Evolutionary conservation across 2,888 invertebrate species (phyloP).

Genomic region (Eubasilissa splendida): DNA sequence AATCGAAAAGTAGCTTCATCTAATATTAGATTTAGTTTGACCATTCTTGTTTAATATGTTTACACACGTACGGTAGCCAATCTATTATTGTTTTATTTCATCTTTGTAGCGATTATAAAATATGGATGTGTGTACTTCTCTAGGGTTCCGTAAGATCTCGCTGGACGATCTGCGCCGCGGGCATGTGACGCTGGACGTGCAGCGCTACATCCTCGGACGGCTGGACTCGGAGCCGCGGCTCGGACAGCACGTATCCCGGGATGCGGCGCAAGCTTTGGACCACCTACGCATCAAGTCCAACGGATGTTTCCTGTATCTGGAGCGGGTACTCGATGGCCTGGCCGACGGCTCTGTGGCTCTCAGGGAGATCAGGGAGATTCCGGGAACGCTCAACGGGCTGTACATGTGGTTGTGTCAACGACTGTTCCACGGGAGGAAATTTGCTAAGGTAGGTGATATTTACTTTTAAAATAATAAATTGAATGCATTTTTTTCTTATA

Average conservation of each 20-base stretch:
- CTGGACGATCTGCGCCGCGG: conserved; percentile 92
- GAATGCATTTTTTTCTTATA: too few species aligned
- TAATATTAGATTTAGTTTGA: not conserved
- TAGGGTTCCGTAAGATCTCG: conserved; percentile 90
- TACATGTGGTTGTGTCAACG: conserved; percentile 96
- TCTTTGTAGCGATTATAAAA: too few species aligned
- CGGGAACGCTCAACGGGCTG: conserved; percentile 94
- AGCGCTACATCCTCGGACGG: conserved; percentile 93
- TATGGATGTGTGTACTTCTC: not conserved
- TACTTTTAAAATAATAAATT: not conserved
- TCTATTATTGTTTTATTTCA: too few species aligned
- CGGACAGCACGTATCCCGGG: conserved; percentile 89
- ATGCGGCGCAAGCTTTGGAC: conserved; percentile 95
- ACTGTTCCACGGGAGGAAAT: conserved; percentile 90
- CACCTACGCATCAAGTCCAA: conserved; percentile 97
- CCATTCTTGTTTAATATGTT: not conserved
- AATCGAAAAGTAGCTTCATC: not conserved
- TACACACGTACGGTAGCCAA: too few species aligned
- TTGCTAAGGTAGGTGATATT: conserved; percentile 78
- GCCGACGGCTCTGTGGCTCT: conserved; percentile 94
- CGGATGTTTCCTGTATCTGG: conserved; percentile 90
- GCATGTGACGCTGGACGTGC: conserved; percentile 94
- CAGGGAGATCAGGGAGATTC: conserved; percentile 93
- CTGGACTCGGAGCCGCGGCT: conserved; percentile 92
- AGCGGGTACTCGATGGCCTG: conserved; percentile 92